Evolutionary conservation across 2,797 vertebrate species (phyloP), one percentile per base, ranked within the genome.

Genomic region (Cottoperca gobio): DNA sequence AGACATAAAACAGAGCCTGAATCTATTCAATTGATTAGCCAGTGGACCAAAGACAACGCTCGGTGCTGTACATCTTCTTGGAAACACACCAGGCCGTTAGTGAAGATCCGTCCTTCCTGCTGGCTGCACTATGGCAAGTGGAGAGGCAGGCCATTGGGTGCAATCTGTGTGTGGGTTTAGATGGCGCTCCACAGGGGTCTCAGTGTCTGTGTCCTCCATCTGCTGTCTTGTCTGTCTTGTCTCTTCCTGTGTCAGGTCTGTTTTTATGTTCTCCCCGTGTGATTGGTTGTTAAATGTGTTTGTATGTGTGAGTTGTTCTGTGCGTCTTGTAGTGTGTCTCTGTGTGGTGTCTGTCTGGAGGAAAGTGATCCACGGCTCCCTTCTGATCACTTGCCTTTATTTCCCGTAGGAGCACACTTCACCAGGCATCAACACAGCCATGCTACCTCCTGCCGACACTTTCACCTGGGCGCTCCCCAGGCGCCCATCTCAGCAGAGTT

Each of bases 361-460:
- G 61, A 63, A 60, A 73, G 17, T 40, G 19, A 45, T 23, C 33
- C 7, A 17, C 4, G 13, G 24, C 50, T 83, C 46, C n/a, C 1
- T 33, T 65, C 79, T 90, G 75, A 90, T 53, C 16, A 8, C 66
- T 64, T 59, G 33, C 60, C 60, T 85, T 89, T 88, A 70, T 88
- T 40, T 62, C 89, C 86, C 89, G 10, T 93, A 99, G 98, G 98
- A 95, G 96, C 96, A 91, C 97, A 98, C 87, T 99, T 99, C 96
- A 97, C 96, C 95, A 97, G 98, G 94, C 97, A 97, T 93, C 98
- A 99, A 92, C 97, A 98, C 95, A 97, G 97, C 92, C 97, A 98
- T 95, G 96, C 97, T 97, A 97, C 97, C 96, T 99, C 98, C 94
- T 99, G 98, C 95, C 97, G 97, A 88, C 97, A 99, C 87, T 98